phyloP scores from a whole-genome alignment of 2,113 vertebrate genomes.

The Sterrhoptilus dennistouni region DNA sequence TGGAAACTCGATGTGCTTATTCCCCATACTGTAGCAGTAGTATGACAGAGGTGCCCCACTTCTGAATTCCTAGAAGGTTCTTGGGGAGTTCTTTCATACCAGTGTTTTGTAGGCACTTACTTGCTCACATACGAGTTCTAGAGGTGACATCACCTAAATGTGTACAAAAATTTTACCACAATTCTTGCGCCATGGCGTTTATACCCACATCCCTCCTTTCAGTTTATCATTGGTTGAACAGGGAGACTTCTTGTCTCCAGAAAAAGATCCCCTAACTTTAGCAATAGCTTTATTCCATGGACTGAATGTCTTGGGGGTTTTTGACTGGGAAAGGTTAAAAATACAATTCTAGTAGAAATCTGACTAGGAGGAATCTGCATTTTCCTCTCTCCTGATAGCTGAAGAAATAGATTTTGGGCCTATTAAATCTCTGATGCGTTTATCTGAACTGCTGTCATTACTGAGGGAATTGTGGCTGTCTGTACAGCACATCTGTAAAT shows the following conservation, averaged over 20 bases:
- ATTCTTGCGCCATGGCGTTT: neutral
- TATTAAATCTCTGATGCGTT: neutral
- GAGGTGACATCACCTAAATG: neutral
- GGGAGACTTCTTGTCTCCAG: neutral
- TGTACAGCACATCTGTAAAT: neutral
- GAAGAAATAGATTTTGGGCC: neutral
- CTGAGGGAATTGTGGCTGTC: neutral
- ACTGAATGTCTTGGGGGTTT: rapidly evolving
- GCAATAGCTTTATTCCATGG: rapidly evolving
- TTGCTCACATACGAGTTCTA: neutral
- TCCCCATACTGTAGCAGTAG: neutral
- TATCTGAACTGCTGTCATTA: neutral
- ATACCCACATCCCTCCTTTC: rapidly evolving
- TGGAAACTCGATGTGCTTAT: neutral
- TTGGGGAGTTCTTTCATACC: neutral
- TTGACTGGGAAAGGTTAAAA: neutral
- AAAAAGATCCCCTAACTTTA: neutral
- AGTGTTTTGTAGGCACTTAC: neutral
- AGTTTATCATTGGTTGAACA: neutral
- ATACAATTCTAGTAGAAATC: neutral
- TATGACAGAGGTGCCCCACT: neutral
- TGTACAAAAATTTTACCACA: neutral
- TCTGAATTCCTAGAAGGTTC: neutral
- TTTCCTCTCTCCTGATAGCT: neutral
- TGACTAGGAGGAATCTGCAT: neutral